Percentiles rank a stretch among this genome's conserved stretches.
These are phyloP conservation scores for Brachyptera putata DNA, from an alignment of 2,888 invertebrate species.

Conservation along the genomic window DNA sequence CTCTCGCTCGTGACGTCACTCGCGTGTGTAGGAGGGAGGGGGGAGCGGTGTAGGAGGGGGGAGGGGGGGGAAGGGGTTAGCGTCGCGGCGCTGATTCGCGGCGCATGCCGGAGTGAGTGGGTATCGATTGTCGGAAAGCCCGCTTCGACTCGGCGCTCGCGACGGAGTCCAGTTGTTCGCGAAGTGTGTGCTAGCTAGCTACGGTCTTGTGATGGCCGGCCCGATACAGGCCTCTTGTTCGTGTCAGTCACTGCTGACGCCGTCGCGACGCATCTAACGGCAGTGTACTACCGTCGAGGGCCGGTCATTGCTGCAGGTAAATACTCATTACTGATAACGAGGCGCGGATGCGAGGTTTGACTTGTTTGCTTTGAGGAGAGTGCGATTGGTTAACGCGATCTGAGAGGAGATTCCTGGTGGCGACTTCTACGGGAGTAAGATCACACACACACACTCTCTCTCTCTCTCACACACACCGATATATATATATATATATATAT, in stretches of 20 bases:
- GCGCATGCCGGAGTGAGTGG: neutral
- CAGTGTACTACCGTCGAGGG: neutral
- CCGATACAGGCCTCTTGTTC: neutral
- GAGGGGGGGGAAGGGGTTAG: neutral
- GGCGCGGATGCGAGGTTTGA: too few relatives aligned
- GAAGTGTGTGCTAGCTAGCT: neutral
- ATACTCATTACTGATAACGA: too few relatives aligned
- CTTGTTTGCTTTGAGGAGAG: too few relatives aligned
- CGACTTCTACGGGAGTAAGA: too few relatives aligned
- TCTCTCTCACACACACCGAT: too few relatives aligned
- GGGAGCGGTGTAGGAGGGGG: too few relatives aligned
- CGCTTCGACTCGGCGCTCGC: neutral
- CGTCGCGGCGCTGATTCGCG: neutral
- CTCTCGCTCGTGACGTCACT: neutral
- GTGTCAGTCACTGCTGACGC: neutral
- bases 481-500: too few relatives aligned
- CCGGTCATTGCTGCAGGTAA: conserved; percentile 14
- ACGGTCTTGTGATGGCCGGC: neutral
- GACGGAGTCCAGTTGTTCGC: neutral
- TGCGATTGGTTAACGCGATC: too few relatives aligned
- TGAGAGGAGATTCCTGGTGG: too few relatives aligned
- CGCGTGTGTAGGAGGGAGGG: too few relatives aligned
- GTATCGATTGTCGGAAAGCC: neutral
- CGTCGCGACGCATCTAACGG: neutral
- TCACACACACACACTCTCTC: too few relatives aligned